Conservation (phyloP, 2,113 vertebrate genomes). For the Variabilichromis moorii region DNA sequence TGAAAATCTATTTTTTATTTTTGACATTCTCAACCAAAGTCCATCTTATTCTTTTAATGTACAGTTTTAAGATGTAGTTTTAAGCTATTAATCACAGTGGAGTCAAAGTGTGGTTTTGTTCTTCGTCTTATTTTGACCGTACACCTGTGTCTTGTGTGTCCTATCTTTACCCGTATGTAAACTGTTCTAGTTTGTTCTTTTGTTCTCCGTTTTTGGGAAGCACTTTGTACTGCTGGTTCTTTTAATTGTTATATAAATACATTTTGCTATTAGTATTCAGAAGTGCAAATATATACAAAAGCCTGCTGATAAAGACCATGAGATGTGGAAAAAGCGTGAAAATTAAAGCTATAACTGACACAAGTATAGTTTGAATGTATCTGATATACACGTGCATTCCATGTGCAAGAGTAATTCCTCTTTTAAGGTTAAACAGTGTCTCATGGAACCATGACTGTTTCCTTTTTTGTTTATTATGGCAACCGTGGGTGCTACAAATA, state of each 20-base stretch:
- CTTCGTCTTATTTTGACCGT: background rate
- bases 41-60: background rate
- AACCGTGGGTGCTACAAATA: background rate
- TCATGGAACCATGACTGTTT: background rate
- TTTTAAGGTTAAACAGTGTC: background rate
- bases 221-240: background rate
- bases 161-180: background rate
- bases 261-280: background rate
- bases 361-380: background rate
- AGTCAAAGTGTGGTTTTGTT: background rate
- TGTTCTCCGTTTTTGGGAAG: background rate
- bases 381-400: background rate
- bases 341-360: background rate
- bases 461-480: background rate
- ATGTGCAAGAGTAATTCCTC: slow-evolving; percentile 5
- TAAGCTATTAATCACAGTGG: background rate
- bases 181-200: background rate
- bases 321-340: background rate
- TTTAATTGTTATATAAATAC: background rate
- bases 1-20: background rate
- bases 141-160: background rate
- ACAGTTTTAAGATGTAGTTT: background rate
- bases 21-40: background rate
- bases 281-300: background rate
- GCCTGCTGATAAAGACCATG: background rate